phyloP scores from a whole-genome alignment of 2,888 invertebrate genomes.

The Coelopa pilipes region DNA sequence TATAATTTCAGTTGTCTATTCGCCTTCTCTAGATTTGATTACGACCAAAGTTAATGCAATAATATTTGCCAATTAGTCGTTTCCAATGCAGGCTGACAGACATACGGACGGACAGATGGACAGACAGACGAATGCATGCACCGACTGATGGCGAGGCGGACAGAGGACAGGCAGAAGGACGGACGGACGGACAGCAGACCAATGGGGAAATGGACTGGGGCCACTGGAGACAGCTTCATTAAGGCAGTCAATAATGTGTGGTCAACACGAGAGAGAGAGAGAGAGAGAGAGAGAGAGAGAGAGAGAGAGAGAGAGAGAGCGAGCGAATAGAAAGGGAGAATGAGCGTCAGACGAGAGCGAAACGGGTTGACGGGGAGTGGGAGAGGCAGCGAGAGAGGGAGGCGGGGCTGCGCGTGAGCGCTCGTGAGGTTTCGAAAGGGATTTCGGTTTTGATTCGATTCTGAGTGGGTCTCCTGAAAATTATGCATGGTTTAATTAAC shows the following conservation, averaged over 20 bases:
- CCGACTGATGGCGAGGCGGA: no score
- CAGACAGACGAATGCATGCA: neutral
- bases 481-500: slow-evolving; percentile 23
- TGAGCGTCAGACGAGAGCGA: no score
- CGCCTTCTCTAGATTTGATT: slow-evolving; percentile 17
- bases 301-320: neutral
- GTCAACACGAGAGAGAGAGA: neutral
- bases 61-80: slow-evolving; percentile 32
- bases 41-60: slow-evolving; percentile 27
- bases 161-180: neutral
- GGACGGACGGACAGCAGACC: no score
- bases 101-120: neutral
- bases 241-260: neutral
- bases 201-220: no score
- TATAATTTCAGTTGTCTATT: neutral
- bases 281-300: neutral
- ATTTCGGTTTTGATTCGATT: slow-evolving; percentile 9
- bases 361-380: no score
- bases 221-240: slow-evolving; percentile 13
- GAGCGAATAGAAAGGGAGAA: neutral
- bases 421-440: neutral
- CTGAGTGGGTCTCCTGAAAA: slow-evolving; percentile 11
- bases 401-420: no score
- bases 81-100: slow-evolving; percentile 23
- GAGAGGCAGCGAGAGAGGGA: no score